Evolutionary conservation across 2,797 vertebrate species (phyloP), one percentile per base, ranked within the genome.

Genomic region (Pseudocheirus occidentalis): DNA sequence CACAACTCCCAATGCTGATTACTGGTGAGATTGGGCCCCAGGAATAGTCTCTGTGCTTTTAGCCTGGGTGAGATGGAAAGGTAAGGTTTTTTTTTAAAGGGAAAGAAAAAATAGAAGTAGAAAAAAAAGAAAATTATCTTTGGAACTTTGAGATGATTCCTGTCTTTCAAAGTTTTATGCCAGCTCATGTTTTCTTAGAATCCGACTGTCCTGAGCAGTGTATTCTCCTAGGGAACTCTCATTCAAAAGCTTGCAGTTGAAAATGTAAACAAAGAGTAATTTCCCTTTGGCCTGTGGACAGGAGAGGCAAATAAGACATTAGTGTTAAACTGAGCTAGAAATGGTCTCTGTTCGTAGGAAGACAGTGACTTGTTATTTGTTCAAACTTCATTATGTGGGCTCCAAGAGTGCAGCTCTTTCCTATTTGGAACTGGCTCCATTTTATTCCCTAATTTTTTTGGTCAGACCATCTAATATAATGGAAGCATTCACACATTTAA

Each of bases 381-480:
- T 97, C 96, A 92, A 62, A n/a, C 24, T 59, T 58, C 0, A 5
- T 93, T 18, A 1, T 90, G 91, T 95, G 96, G 73, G 40, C 55
- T 95, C 93, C 95, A 93, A 93, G 0, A 6, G 94, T 94, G 96
- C 62, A 62, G 92, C 96, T 95, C 73, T 96, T 97, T 97, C 92
- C 96, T 95, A 34, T 55, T 93, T 93, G 96, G 94, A 97, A 96
- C 94, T 95, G 90, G 93, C 95, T 97, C 94, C 54, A 0, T 92
- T 97, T 81, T 97, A 96, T 95, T 95, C 91, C 62, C 34, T 93
- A 91, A 3, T 95, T 92, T 97, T 95, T 16, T 91, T 97, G n/a
- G 95, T 97, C 94, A 97, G 96, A 97, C 90, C 91, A 10, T 93
- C 46, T 21, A 56, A 92, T 91, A 95, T 81, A 97, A 98, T 94